phyloP scores from a whole-genome alignment of 2,797 vertebrate genomes.

The Melanotaenia boesemani region DNA sequence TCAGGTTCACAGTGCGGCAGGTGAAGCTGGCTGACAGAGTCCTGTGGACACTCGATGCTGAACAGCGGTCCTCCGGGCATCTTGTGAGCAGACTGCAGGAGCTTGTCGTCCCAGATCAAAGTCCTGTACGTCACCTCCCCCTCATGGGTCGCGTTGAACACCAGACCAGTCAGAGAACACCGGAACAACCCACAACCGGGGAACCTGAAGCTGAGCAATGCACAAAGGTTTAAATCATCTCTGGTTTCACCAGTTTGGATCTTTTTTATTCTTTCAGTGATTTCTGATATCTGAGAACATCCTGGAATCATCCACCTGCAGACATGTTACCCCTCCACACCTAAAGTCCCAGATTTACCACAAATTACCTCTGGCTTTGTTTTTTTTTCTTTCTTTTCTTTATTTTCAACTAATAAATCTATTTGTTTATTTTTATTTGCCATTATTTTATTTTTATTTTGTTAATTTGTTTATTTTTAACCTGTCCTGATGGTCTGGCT shows the following conservation, averaged over 20 bases:
- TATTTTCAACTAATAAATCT: too few relatives aligned
- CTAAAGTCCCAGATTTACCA: too few relatives aligned
- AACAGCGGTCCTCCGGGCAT: conserved; percentile 48
- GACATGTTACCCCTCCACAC: too few relatives aligned
- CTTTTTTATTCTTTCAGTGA: neutral
- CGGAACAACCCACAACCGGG: conserved; percentile 44
- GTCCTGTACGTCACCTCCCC: conserved; percentile 44
- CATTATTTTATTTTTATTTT: too few relatives aligned
- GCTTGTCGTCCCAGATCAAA: conserved; percentile 37
- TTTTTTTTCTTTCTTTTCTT: too few relatives aligned
- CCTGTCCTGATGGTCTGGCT: too few relatives aligned
- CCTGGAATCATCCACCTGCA: too few relatives aligned
- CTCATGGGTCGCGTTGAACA: conserved; percentile 41
- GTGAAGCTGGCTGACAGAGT: conserved; percentile 26
- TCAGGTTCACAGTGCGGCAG: conserved; percentile 56
- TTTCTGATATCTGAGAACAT: neutral
- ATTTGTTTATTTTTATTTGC: too few relatives aligned
- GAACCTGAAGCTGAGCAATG: conserved; percentile 31
- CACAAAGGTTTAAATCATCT: neutral
- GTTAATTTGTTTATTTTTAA: too few relatives aligned
- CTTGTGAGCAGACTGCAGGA: conserved; percentile 24
- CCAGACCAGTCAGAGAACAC: conserved; percentile 49
- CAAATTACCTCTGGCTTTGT: too few relatives aligned
- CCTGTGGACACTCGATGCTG: conserved; percentile 29
- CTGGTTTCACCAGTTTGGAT: too few relatives aligned